These are phyloP conservation scores for cattle (Bos taurus) DNA, from an alignment of 2,113 vertebrate genomes.

Conservation along the genomic window DNA sequence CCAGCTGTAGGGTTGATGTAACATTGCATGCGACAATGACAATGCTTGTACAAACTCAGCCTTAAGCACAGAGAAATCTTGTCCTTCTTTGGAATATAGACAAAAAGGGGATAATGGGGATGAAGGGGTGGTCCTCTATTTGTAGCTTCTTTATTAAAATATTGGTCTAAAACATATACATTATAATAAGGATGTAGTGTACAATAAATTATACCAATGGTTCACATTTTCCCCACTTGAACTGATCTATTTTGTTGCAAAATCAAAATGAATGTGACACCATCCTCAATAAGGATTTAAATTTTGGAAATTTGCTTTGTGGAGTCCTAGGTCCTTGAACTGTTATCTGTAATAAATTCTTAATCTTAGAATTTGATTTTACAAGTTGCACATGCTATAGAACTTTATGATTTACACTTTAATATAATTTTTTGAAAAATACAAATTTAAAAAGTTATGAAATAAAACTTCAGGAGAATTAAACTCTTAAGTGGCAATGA, in stretches of 20 bases:
- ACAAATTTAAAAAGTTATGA: not conserved
- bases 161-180: not conserved
- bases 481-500: not conserved
- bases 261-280: not conserved
- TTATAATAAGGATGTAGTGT: not conserved
- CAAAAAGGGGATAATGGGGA: fast-evolving
- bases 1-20: fast-evolving
- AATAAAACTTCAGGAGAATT: not conserved
- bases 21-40: fast-evolving
- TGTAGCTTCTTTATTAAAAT: not conserved
- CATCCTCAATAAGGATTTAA: not conserved
- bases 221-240: not conserved
- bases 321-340: not conserved
- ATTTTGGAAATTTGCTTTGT: not conserved
- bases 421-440: not conserved
- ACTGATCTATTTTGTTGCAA: not conserved
- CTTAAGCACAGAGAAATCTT: not conserved
- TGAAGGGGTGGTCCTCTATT: fast-evolving
- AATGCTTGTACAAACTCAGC: not conserved
- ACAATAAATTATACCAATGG: not conserved
- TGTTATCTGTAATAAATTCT: not conserved
- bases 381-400: not conserved
- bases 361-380: not conserved
- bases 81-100: too few relatives aligned
- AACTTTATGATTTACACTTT: not conserved